Conservation (phyloP, 2,888 invertebrate genomes). For the Calameuta filiformis region DNA sequence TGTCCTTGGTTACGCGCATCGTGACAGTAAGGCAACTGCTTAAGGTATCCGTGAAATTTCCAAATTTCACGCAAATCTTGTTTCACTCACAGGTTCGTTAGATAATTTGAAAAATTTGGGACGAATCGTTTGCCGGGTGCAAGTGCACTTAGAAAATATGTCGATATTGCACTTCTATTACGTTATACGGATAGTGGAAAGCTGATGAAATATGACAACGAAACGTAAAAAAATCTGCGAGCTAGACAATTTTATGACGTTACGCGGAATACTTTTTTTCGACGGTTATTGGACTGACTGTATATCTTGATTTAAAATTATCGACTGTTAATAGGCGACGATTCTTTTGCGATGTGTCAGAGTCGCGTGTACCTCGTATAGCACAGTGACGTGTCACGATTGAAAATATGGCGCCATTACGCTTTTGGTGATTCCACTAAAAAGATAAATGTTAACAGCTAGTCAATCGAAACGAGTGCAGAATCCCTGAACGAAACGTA, state of each 20-base stretch:
- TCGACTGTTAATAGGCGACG: background rate
- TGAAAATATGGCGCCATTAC: background rate
- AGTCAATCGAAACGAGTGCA: background rate
- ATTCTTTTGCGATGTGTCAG: background rate
- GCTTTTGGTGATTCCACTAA: background rate
- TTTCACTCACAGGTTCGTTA: background rate
- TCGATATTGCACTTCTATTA: background rate
- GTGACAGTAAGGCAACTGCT: background rate
- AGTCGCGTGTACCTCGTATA: background rate
- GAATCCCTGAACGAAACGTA: background rate
- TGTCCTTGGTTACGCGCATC: background rate
- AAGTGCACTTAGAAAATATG: background rate
- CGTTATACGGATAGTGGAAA: background rate
- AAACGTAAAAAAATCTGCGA: background rate
- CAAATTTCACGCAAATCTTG: background rate
- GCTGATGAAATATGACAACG: background rate
- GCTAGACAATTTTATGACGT: background rate
- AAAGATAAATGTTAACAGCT: background rate
- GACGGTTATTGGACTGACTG: background rate
- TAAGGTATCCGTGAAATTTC: background rate
- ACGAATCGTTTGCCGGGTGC: background rate
- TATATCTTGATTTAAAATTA: background rate
- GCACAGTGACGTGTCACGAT: background rate
- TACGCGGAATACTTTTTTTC: background rate
- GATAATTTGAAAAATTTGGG: background rate